These are phyloP conservation scores for Vulpes lagopus DNA, from an alignment of 2,113 vertebrate genomes.

Conservation along the genomic window DNA sequence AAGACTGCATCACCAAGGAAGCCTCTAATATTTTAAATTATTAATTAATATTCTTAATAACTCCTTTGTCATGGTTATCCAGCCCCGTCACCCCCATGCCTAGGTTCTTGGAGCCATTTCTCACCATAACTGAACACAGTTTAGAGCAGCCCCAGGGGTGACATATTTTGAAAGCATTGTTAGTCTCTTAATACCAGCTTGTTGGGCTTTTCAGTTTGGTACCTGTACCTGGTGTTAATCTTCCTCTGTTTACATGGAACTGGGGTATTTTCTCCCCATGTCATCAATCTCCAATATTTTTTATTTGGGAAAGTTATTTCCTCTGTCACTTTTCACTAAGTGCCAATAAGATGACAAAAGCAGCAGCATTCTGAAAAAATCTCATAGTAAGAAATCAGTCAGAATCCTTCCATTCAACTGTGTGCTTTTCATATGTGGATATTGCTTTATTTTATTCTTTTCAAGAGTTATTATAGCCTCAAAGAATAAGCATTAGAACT, in stretches of 20 bases:
- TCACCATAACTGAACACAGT: not conserved
- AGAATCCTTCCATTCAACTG: not conserved
- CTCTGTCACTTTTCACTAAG: not conserved
- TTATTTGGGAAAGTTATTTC: not conserved
- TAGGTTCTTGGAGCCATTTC: not conserved
- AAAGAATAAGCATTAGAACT: not conserved
- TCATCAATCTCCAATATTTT: not conserved
- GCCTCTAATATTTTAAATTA: not conserved
- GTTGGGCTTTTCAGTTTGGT: not conserved
- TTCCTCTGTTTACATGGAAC: slow-evolving; percentile 1
- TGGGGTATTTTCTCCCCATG: slow-evolving; percentile 37
- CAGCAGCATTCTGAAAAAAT: not conserved
- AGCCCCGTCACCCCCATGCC: not conserved
- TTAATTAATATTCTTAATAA: not conserved
- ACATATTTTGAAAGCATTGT: not conserved
- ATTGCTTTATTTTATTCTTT: slow-evolving; percentile 34
- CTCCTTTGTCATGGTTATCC: not conserved
- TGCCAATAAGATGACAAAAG: slow-evolving; percentile 30
- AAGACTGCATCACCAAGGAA: not conserved
- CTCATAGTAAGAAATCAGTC: slow-evolving; percentile 20
- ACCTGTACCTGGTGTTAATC: not conserved
- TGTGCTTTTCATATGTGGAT: not conserved
- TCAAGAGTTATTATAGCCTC: not conserved
- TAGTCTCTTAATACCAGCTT: not conserved
- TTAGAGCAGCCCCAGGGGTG: not conserved